Evolutionary conservation across 2,888 invertebrate species (phyloP), one percentile per base, ranked within the genome.

Genomic region (Clusia tigrina): DNA sequence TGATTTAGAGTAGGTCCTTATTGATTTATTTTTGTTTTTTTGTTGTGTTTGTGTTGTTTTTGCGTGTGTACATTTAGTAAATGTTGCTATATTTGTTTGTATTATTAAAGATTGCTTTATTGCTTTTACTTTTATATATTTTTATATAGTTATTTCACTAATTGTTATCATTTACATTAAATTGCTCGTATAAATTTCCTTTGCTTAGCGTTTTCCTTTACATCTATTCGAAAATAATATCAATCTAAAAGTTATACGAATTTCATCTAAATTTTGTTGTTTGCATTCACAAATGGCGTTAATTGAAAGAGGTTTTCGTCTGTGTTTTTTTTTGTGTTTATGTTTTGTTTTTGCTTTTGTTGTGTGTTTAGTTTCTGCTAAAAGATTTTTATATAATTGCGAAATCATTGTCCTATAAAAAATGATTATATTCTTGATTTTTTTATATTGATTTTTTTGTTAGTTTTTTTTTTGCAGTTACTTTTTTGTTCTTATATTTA

Each of bases 1-100:
- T 66, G 32, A 9, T 32, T 42, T 42, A 48, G 20, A 48, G 32
- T 62, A 62, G 60, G 64, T 57, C 61, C 55, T 58, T 72, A 57
- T 65, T 52, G 20, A 17, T 54, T 37, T 54, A 18, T 18, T 26
- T 58, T 58, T 51, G 20, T 26, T 32, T 57, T 18, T 12, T 22
- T 55, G 17, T 55, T 20, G n/a, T n/a, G 6, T 22, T 38, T 38
- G 24, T 54, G 24, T 25, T 17, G 20, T 54, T 24, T n/a, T n/a
- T n/a, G n/a, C n/a, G n/a, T n/a, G 12, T 18, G 22, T 58, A 48
- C 60, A 60, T 58, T 61, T 61, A 61, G 48, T 12, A 23, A 48
- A 55, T 64, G 55, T 59, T 46, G 56, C 58, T 18, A 23, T 26
- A 58, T 42, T 57, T 55, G 10, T 46, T 55, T 60, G 18, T 55